Conservation (phyloP, 2,113 vertebrate genomes). For the Limnothrissa miodon region DNA sequence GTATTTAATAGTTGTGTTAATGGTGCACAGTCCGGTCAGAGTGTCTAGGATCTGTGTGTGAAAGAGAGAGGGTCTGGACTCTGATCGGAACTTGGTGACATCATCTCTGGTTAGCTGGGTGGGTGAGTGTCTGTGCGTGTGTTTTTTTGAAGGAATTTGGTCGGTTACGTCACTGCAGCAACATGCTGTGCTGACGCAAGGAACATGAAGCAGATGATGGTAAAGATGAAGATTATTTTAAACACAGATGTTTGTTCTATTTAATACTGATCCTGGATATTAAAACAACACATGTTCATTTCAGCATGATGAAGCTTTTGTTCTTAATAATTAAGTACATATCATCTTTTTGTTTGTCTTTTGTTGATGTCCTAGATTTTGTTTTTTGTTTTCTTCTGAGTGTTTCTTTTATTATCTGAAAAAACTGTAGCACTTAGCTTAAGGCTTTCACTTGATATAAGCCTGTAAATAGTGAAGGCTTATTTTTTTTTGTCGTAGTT, state of each 20-base stretch:
- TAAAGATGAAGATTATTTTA: conserved; percentile 7
- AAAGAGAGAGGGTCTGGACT: not conserved
- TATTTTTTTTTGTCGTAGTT: not conserved
- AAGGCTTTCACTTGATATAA: not conserved
- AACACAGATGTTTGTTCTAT: not conserved
- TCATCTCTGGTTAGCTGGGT: not conserved
- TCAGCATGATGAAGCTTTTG: not conserved
- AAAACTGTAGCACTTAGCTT: conserved; percentile 8
- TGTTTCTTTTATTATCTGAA: not conserved
- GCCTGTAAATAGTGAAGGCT: conserved; percentile 1
- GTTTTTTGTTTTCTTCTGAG: not conserved
- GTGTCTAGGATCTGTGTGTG: not conserved
- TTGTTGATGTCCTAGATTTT: not conserved
- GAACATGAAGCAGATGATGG: not conserved
- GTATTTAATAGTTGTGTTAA: not conserved
- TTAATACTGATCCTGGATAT: not conserved
- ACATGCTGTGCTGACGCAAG: not conserved
- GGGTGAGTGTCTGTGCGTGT: not conserved
- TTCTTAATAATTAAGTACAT: not conserved
- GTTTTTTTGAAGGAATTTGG: not conserved
- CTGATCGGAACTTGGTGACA: not conserved
- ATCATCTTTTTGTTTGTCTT: not conserved
- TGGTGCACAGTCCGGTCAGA: not conserved
- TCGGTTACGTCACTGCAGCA: not conserved
- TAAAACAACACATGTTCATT: not conserved